Base-by-base conservation (phyloP, 2,888 invertebrate species). In the Drosophila vallismaia region DNA sequence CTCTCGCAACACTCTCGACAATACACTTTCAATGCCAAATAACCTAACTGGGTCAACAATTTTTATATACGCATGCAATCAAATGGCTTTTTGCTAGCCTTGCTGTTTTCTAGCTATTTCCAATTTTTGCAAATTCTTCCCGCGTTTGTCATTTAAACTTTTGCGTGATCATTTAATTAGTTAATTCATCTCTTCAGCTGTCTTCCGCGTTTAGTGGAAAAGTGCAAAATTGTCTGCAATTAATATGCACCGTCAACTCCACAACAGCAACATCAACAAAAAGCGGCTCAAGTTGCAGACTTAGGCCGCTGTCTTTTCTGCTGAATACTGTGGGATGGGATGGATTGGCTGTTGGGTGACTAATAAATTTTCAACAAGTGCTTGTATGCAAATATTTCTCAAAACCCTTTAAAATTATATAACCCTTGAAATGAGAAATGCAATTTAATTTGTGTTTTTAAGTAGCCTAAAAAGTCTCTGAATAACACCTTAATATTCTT, bases 21-120 rank as follows among this genome's bases (percentile, higher is more conserved):
- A 42, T 19, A 56, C 76, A 68, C 75, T 64, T 79, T 76, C 77
- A 79, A 79, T 79, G 68, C 44, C 63, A 71, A 74, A 67, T 56
- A 38, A 12, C 24, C 48, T 28, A 67, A 81, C 50, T 68, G 53
- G 71, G 71, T 77, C 76, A 81, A 71, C 46, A 58, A 52, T 40
- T 57, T 40, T 52, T 77, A 29, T 64, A 46, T 4, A 14, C 48
- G 36, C 28, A 19, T 46, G 40, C 36, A 12, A 64, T 60, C 26
- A 40, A 69, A 64, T 74, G 53, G 57, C 26, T 52, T 54, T 44
- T 63, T 68, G 53, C 57, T 29, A 12, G 33, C 44, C 29, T 38
- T 14, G 66, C 45, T 4, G 14, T 67, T 64, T 31, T 38, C 45
- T 51, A 51, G 40, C 10, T 10, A 12, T 29, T 54, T 69, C 62